Conservation (phyloP, 2,888 invertebrate species). For the Pilophorus perplexus region DNA sequence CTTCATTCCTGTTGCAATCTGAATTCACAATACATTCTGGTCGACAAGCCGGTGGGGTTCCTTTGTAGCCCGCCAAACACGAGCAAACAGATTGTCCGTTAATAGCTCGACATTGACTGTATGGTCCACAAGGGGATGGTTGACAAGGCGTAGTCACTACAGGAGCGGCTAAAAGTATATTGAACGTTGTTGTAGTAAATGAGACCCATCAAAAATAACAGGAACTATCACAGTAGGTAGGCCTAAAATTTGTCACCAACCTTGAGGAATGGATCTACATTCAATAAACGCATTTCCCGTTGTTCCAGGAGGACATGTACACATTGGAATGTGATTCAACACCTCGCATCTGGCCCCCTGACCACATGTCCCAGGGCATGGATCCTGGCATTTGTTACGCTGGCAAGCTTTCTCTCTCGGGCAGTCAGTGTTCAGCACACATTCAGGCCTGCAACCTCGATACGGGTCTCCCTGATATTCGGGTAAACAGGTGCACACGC, state of each 20-base stretch:
- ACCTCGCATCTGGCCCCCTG: slow-evolving; percentile 69
- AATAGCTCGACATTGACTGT: slow-evolving; percentile 65
- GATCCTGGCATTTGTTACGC: slow-evolving; percentile 56
- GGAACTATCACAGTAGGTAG: too few species aligned
- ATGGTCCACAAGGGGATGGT: slow-evolving; percentile 79
- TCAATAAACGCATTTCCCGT: slow-evolving; percentile 68
- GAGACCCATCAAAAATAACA: too few species aligned
- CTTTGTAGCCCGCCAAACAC: slow-evolving; percentile 71
- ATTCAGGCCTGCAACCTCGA: slow-evolving; percentile 71
- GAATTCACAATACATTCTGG: slow-evolving; percentile 81
- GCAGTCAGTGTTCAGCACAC: slow-evolving; percentile 63
- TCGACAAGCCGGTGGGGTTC: slow-evolving; percentile 76
- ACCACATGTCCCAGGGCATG: slow-evolving; percentile 73
- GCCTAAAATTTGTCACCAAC: too few species aligned
- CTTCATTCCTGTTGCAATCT: slow-evolving; percentile 72
- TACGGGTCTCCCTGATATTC: slow-evolving; percentile 78
- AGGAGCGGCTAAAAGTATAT: slow-evolving; percentile 39
- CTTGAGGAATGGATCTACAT: slow-evolving; percentile 58
- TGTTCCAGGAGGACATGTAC: slow-evolving; percentile 66
- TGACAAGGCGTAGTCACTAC: slow-evolving; percentile 59
- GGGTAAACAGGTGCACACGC: slow-evolving; percentile 67
- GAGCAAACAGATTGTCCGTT: slow-evolving; percentile 68
- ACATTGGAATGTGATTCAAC: slow-evolving; percentile 72
- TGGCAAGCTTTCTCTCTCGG: slow-evolving; percentile 56
- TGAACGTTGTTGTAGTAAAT: too few species aligned